These are phyloP conservation scores for Misgurnus mizolepis DNA, from an alignment of 2,113 vertebrate species.

Conservation along the genomic window DNA sequence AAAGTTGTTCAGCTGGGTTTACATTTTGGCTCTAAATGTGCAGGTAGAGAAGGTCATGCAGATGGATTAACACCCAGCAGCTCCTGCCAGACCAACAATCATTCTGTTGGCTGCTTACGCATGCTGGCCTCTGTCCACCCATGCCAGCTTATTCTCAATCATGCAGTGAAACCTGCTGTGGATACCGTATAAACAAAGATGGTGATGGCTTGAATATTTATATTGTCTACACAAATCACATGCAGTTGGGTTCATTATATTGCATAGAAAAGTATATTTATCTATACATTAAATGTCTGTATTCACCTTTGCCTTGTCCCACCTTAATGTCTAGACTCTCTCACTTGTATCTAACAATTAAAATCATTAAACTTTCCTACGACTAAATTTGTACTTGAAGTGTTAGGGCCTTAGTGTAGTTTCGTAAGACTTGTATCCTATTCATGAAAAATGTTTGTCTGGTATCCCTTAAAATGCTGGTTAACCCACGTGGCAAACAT, in stretches of 20 bases:
- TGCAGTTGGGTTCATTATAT: neutral
- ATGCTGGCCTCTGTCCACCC: slow-evolving; percentile 1
- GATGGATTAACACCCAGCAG: slow-evolving; percentile 11
- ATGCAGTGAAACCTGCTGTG: neutral
- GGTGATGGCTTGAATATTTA: neutral
- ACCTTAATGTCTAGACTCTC: no score
- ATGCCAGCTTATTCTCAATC: neutral
- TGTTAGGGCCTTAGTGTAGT: no score
- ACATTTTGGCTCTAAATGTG: neutral
- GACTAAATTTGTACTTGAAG: no score
- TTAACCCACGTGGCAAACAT: no score
- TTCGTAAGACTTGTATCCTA: no score
- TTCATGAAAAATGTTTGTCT: no score
- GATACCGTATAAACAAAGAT: neutral
- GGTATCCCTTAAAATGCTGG: no score
- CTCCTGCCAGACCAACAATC: slow-evolving; percentile 8
- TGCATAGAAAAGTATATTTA: no score
- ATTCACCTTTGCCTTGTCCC: no score
- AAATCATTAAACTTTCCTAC: no score
- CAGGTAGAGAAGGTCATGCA: slow-evolving; percentile 23
- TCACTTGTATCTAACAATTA: no score
- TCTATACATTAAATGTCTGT: no score
- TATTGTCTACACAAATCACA: neutral
- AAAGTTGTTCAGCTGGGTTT: neutral
- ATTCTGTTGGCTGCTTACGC: neutral